These are phyloP conservation scores for Leptinotarsa juncta DNA, from an alignment of 2,888 invertebrate species.

Conservation along the genomic window DNA sequence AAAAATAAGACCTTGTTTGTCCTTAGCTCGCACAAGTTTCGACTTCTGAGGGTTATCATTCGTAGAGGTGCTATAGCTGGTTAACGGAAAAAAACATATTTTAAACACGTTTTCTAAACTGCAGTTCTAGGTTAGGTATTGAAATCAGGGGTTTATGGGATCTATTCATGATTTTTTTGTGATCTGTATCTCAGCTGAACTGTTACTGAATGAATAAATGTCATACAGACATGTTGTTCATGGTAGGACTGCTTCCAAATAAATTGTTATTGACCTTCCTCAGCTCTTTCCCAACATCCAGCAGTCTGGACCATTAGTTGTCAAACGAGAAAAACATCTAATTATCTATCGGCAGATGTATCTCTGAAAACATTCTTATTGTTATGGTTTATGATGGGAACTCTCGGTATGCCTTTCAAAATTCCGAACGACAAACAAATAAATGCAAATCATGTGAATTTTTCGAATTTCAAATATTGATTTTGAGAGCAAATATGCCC, in stretches of 20 bases:
- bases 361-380: slow-evolving; percentile 18
- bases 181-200: neutral
- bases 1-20: no score
- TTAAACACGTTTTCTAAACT: no score
- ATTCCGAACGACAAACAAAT: slow-evolving; percentile 18
- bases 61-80: no score
- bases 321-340: slow-evolving; percentile 16
- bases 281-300: slow-evolving; percentile 9
- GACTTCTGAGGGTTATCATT: no score
- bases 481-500: neutral
- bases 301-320: slow-evolving; percentile 10
- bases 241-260: neutral
- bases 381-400: slow-evolving; percentile 20
- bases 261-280: slow-evolving; percentile 1
- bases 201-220: neutral
- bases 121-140: no score
- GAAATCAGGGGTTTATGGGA: no score
- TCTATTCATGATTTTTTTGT: no score
- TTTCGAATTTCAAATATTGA: slow-evolving; percentile 22
- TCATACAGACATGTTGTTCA: neutral
- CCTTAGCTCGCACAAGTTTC: no score
- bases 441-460: slow-evolving; percentile 29
- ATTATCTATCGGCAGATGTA: slow-evolving; percentile 23
- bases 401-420: slow-evolving; percentile 13
- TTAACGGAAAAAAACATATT: no score